These are phyloP conservation scores for Eublepharis macularius DNA, from an alignment of 2,113 vertebrate genomes.

Conservation along the genomic window DNA sequence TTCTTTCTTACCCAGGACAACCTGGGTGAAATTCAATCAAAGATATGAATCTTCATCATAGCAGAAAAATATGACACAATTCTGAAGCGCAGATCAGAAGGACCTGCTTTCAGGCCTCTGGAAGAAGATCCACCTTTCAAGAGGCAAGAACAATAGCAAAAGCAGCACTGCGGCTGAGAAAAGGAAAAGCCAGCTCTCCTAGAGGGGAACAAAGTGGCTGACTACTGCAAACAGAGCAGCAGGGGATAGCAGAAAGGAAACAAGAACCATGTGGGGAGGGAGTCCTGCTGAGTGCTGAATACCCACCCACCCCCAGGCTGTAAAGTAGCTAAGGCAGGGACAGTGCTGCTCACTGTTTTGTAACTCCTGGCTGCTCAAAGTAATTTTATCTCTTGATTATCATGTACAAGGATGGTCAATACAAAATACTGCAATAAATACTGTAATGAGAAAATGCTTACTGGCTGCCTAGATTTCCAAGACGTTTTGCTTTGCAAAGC, in stretches of 20 bases:
- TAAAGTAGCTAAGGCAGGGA: background rate
- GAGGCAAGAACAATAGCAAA: background rate
- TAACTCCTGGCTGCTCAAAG: background rate
- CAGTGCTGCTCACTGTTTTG: background rate
- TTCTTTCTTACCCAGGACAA: background rate
- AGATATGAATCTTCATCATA: background rate
- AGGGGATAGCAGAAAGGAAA: background rate
- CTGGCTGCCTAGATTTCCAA: background rate
- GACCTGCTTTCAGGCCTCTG: background rate
- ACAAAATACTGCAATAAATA: too few species aligned
- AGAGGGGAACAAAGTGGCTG: background rate
- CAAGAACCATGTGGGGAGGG: background rate
- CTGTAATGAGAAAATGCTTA: background rate
- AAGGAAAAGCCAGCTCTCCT: background rate
- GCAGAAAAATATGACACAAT: background rate
- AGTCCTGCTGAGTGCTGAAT: background rate
- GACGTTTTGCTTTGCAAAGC: background rate
- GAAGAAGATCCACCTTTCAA: background rate
- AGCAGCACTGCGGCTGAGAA: background rate
- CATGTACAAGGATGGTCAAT: background rate
- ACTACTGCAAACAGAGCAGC: background rate
- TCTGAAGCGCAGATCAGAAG: too few species aligned
- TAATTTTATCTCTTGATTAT: background rate
- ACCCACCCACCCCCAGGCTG: too few species aligned
- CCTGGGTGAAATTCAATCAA: background rate